These are phyloP conservation scores for Coreius guichenoti DNA, from an alignment of 2,797 vertebrate genomes.

Conservation along the genomic window DNA sequence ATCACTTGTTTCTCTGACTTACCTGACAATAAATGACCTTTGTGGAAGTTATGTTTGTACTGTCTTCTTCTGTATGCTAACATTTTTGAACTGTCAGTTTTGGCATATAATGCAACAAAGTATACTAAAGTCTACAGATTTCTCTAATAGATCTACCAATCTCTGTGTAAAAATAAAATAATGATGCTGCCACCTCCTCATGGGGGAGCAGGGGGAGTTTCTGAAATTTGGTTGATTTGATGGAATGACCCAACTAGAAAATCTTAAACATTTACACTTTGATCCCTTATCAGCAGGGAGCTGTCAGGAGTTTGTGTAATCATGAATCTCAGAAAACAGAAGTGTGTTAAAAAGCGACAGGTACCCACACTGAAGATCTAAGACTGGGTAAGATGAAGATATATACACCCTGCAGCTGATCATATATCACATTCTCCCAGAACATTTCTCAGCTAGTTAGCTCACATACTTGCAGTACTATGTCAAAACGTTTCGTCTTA, in stretches of 20 bases:
- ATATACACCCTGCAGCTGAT: conserved; percentile 19
- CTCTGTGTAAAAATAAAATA: neutral
- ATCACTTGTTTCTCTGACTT: too few species aligned
- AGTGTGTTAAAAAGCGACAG: conserved; percentile 38
- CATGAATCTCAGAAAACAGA: conserved; percentile 33
- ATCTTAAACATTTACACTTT: conserved; percentile 10
- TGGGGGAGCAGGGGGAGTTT: neutral
- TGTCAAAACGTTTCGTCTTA: neutral
- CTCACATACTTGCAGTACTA: neutral
- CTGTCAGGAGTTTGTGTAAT: conserved; percentile 31
- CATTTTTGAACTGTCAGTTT: too few species aligned
- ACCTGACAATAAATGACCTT: too few species aligned
- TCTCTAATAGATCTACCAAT: neutral
- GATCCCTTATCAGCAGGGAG: neutral
- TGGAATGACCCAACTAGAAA: neutral
- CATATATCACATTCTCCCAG: conserved; percentile 24
- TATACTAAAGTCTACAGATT: neutral
- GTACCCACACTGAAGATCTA: conserved; percentile 23
- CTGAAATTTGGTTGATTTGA: neutral
- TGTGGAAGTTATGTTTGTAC: too few species aligned
- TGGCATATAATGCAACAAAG: neutral
- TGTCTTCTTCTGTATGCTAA: too few species aligned
- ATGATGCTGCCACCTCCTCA: neutral
- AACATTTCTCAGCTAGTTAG: conserved; percentile 50
- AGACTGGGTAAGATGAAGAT: neutral